These are phyloP conservation scores for Pelosia muscerda DNA, from an alignment of 2,888 invertebrate species.

Conservation along the genomic window DNA sequence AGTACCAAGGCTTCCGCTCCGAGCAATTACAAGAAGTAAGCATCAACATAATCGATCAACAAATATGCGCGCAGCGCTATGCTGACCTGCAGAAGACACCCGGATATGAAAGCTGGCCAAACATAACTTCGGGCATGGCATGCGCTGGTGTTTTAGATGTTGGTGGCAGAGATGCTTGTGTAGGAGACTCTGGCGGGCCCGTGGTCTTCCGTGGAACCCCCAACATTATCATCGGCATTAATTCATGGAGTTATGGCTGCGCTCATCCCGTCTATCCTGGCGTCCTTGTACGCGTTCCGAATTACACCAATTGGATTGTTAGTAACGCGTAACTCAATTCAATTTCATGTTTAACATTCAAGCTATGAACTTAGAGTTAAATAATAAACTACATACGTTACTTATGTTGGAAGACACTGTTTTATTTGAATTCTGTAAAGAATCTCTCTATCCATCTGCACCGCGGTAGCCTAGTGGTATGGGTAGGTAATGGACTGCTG, in stretches of 20 bases:
- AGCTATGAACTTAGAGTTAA: not conserved
- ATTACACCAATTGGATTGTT: slow-evolving; percentile 64
- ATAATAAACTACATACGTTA: not conserved
- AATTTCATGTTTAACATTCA: not conserved
- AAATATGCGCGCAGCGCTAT: slow-evolving; percentile 66
- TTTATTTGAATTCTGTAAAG: not conserved
- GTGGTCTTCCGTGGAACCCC: slow-evolving; percentile 74
- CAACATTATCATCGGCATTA: slow-evolving; percentile 72
- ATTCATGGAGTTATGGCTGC: slow-evolving; percentile 82
- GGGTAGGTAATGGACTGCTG: too few relatives aligned
- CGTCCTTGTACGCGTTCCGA: slow-evolving; percentile 79
- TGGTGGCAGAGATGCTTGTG: slow-evolving; percentile 71
- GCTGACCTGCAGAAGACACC: slow-evolving; percentile 50
- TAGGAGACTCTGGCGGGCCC: slow-evolving; percentile 85
- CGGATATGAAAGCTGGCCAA: slow-evolving; percentile 48
- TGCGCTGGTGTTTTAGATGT: slow-evolving; percentile 62
- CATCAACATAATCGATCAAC: slow-evolving; percentile 64
- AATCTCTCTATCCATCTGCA: too few relatives aligned
- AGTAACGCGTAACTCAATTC: slow-evolving; percentile 39
- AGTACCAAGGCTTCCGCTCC: slow-evolving; percentile 51
- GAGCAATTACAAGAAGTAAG: slow-evolving; percentile 60
- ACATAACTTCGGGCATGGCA: slow-evolving; percentile 65
- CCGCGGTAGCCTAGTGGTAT: too few relatives aligned
- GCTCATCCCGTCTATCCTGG: slow-evolving; percentile 79
- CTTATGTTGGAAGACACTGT: not conserved